phyloP scores from a whole-genome alignment of 2,113 vertebrate species.

The Daubentonia madagascariensis region DNA sequence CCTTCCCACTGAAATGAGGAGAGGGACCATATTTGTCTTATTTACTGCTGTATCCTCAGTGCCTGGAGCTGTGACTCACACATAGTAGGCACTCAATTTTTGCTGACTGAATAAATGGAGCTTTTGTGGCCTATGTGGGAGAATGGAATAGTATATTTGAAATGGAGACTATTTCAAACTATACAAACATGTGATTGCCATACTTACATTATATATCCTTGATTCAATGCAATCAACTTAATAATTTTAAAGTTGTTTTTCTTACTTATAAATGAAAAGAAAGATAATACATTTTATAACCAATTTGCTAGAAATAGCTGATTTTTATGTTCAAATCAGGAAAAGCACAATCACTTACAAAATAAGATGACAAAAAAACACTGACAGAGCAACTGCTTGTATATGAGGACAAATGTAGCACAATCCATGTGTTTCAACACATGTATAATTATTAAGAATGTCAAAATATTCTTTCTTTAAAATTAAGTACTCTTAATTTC shows the following conservation, averaged over 20 bases:
- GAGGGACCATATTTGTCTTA: neutral
- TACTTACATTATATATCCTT: neutral
- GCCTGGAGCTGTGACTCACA: neutral
- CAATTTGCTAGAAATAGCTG: neutral
- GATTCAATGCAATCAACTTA: neutral
- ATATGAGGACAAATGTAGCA: neutral
- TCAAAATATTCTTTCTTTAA: neutral
- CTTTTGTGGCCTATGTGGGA: neutral
- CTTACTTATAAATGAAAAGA: neutral
- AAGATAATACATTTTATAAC: neutral
- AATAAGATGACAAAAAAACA: neutral
- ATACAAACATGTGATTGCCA: neutral
- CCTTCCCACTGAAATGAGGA: neutral
- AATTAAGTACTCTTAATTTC: slow-evolving; percentile 2
- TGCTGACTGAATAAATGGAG: neutral
- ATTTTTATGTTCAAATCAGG: neutral
- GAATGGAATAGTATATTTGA: neutral
- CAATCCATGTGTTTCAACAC: neutral
- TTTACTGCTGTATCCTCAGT: neutral
- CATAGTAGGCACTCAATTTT: neutral
- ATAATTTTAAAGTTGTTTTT: neutral
- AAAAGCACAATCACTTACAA: neutral
- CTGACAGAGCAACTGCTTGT: neutral
- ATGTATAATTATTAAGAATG: neutral
- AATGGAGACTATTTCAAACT: neutral